Conservation (phyloP, 2,797 vertebrate genomes). For the Gephyroberyx darwinii region DNA sequence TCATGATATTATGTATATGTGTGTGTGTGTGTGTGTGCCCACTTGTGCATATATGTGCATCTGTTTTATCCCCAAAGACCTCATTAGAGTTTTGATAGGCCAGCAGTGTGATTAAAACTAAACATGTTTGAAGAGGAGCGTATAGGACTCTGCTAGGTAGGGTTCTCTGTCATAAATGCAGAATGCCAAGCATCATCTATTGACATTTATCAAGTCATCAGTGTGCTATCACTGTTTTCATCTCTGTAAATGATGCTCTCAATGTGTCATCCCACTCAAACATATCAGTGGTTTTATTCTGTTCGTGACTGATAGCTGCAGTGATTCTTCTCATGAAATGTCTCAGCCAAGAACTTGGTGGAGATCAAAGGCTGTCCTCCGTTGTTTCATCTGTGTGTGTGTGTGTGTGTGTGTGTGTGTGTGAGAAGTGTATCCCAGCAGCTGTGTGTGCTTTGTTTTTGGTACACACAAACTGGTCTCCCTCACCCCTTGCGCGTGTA, state of each 20-base stretch:
- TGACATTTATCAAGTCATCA: too few species aligned
- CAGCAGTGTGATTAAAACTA: constrained; percentile 15
- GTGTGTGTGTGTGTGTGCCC: neutral
- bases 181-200: too few species aligned
- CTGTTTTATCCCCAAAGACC: constrained; percentile 21
- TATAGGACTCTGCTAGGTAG: neutral
- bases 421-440: constrained; percentile 60
- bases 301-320: constrained; percentile 37
- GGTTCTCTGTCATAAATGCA: too few species aligned
- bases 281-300: constrained; percentile 36
- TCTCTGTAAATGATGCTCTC: constrained; percentile 35
- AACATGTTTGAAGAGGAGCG: constrained; percentile 24
- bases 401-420: neutral
- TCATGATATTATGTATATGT: neutral
- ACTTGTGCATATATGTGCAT: constrained; percentile 1
- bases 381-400: constrained; percentile 37
- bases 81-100: constrained; percentile 24
- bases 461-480: constrained; percentile 39
- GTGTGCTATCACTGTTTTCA: neutral
- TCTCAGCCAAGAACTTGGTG: constrained; percentile 25
- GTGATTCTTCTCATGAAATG: constrained; percentile 46
- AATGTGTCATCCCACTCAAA: constrained; percentile 56
- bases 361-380: constrained; percentile 67
- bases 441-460: constrained; percentile 63
- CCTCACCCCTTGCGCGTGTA: constrained; percentile 53